Evolutionary conservation across 2,113 vertebrate genomes (phyloP), one percentile per base, ranked within the genome.

Genomic region (Gyps fulvus): DNA sequence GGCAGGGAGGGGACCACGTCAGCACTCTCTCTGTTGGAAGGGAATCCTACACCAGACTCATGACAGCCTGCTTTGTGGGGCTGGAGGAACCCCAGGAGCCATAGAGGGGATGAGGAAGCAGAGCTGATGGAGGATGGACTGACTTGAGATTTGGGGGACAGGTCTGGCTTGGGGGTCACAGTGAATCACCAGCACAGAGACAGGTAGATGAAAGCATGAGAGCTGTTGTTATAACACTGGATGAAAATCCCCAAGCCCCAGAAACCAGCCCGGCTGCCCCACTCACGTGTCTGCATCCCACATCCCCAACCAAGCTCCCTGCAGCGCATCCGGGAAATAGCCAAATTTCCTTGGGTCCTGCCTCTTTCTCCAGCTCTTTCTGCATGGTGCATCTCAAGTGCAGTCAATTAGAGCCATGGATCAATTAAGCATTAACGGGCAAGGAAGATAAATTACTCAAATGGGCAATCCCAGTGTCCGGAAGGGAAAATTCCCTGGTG

Each of bases 301-400:
- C 21, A 54, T 25, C 4, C 13, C 38, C n/a, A 16, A 0, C 20
- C 6, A 0, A 87, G 7, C 2, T 82, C 27, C 42, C 4, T 1
- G 5, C 12, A 73, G 17, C 29, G 55, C 1, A 5, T 31, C n/a
- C 6, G 0, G 57, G 71, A 88, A 90, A 36, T 1, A 27, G 29
- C 13, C 31, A 15, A 0, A 83, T 77, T 88, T 90, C 71, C 50
- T 61, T 20, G 42, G 31, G 85, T 70, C 36, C 62, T 74, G 16
- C 25, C 31, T 59, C 69, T 65, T 69, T 88, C 42, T 77, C 80
- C 0, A 0, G 3, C 34, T n/a, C 79, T 78, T 80, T 50, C 63
- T 58, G 5, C 29, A 8, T 0, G 7, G 9, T 13, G 25, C 5
- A 3, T 47, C 82, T 85, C 54, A 42, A 66, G 16, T 8, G 26